Evolutionary conservation across 2,113 vertebrate species (phyloP).

Genomic region (Epinephelus moara): DNA sequence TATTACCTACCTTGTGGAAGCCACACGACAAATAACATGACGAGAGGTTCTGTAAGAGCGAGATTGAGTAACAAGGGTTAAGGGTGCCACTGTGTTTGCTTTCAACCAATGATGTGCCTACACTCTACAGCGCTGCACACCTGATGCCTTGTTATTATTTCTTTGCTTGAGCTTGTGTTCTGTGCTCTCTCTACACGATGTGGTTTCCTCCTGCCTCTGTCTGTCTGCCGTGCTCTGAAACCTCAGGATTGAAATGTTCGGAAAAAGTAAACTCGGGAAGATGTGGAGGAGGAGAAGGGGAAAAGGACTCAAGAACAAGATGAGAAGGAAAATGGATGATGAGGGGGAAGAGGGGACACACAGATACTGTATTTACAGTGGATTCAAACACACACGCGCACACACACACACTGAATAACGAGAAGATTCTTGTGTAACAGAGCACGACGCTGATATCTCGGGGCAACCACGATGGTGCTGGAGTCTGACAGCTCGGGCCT

Average conservation of each 20-base stretch:
- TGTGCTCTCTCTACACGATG: neutral
- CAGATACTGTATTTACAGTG: neutral
- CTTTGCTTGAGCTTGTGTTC: slow-evolving; percentile 15
- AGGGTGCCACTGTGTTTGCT: slow-evolving; percentile 4
- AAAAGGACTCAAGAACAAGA: neutral
- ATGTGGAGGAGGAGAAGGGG: slow-evolving; percentile 2
- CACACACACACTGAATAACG: neutral
- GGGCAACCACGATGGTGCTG: slow-evolving; percentile 15
- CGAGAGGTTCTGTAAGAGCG: neutral
- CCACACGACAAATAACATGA: slow-evolving; percentile 1
- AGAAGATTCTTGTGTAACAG: slow-evolving; percentile 22
- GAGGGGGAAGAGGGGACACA: neutral
- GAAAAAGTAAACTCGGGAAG: neutral
- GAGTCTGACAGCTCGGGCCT: slow-evolving; percentile 34
- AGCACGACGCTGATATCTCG: slow-evolving; percentile 6
- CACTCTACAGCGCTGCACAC: slow-evolving; percentile 12
- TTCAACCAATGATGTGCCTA: neutral
- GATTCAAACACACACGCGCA: slow-evolving; percentile 1
- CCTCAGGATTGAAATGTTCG: neutral
- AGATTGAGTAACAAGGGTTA: neutral
- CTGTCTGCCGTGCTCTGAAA: neutral
- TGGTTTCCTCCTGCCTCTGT: neutral
- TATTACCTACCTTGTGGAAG: neutral
- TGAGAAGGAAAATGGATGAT: neutral
- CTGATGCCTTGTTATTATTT: slow-evolving; percentile 26